These are phyloP conservation scores for Diloba caeruleocephala DNA, from an alignment of 2,888 invertebrate genomes.

Conservation along the genomic window DNA sequence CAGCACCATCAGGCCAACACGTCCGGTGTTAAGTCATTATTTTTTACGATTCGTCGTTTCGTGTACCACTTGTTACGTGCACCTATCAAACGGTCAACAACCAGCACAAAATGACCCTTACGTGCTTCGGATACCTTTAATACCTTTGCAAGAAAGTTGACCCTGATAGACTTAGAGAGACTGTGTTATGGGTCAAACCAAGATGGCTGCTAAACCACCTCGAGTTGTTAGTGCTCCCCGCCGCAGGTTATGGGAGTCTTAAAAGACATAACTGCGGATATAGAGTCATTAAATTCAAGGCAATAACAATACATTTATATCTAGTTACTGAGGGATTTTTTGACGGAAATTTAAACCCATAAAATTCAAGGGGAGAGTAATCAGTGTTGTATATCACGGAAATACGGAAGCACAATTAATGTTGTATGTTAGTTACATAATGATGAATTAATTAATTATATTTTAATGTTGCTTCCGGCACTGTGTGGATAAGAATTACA, in stretches of 20 bases:
- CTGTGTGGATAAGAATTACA: too few species aligned
- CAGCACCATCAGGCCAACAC: constrained; percentile 38
- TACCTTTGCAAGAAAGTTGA: constrained; percentile 2
- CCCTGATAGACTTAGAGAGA: constrained; percentile 14
- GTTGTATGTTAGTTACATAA: neutral
- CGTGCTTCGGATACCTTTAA: constrained; percentile 19
- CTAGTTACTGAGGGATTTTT: constrained; percentile 20
- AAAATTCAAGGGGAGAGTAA: too few species aligned
- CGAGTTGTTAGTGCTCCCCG: constrained; percentile 51
- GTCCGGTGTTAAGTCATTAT: constrained; percentile 56
- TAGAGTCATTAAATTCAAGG: constrained; percentile 45
- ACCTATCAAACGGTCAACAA: constrained; percentile 52
- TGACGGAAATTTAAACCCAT: constrained; percentile 28
- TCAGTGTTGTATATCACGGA: neutral
- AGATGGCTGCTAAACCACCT: constrained; percentile 37
- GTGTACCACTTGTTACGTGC: constrained; percentile 61
- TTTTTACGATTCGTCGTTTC: constrained; percentile 59
- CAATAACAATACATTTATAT: constrained; percentile 31
- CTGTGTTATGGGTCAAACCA: constrained; percentile 35
- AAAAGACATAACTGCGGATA: constrained; percentile 51
- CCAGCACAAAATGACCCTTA: constrained; percentile 48
- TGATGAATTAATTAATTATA: too few species aligned
- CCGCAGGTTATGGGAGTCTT: constrained; percentile 47
- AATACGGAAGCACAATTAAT: neutral
- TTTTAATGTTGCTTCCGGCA: too few species aligned